phyloP scores from a whole-genome alignment of 2,113 vertebrate genomes.

The Agapornis roseicollis region DNA sequence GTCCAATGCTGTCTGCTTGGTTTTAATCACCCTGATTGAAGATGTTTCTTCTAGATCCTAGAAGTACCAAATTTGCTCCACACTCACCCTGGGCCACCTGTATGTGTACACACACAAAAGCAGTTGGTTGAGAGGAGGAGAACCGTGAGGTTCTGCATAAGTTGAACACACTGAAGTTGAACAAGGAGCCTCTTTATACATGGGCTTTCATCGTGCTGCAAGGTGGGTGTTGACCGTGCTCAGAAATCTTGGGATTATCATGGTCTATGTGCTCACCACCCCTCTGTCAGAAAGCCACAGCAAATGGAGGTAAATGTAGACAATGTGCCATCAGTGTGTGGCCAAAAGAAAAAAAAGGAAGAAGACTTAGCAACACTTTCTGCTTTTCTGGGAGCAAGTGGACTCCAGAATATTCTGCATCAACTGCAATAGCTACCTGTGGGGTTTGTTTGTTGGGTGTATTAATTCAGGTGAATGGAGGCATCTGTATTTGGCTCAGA shows the following conservation, averaged over 20 bases:
- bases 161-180: neutral
- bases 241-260: neutral
- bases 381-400: neutral
- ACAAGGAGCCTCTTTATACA: neutral
- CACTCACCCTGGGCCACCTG: rapidly evolving
- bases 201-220: neutral
- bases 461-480: neutral
- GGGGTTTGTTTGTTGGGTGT: neutral
- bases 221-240: neutral
- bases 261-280: neutral
- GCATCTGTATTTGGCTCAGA: neutral
- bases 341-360: neutral
- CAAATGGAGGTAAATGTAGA: neutral
- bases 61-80: neutral
- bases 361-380: neutral
- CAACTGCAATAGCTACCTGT: neutral
- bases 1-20: neutral
- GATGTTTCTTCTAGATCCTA: neutral
- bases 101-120: neutral
- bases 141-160: neutral
- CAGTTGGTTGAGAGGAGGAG: neutral
- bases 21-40: neutral
- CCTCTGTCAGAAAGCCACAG: neutral
- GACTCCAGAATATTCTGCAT: neutral
- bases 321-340: neutral